Base-by-base conservation (phyloP, 2,797 vertebrate genomes). In the Adrianichthys oophorus region DNA sequence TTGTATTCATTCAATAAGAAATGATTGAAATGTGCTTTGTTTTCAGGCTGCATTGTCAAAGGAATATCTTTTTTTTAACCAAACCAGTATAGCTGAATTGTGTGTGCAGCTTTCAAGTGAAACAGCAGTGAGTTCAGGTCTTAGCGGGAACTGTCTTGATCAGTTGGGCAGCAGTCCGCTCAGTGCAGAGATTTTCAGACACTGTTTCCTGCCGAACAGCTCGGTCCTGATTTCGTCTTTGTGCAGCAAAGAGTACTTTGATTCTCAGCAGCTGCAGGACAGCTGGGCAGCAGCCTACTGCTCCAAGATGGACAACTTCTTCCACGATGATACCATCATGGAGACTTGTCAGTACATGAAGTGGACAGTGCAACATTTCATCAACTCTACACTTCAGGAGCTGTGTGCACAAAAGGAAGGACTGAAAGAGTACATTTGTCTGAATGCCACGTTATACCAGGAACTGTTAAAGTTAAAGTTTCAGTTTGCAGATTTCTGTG, bases 141-240 rank as follows among this genome's bases (percentile, higher is more conserved):
- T 82, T 0, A 75, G 62, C 13, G 86, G 92, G 8, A 73, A 77
- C 68, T 95, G 95, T 65, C 82, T 93, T 4, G 64, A 83, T 14
- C 85, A 85, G 55, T 76, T 93, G 41, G 89, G 83, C 44, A 81
- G 86, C 69, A 74, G 87, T 40, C 86, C 90, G 8, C 80, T 95
- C 41, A 93, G 80, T 48, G 92, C 93, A 29, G 85, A 89, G 37
- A 84, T 87, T 13, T 94, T 95, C 77, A 92, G 93, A 83, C 89
- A 86, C 55, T 96, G 95, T 76, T 94, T 96, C 69, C 84, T 94
- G 61, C 93, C 94, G 47, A 95, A 95, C 56, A 85, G 76, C 71
- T 89, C 92, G 0, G 76, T 87, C 16, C 86, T 94, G 63, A 82
- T 91, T 1, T 82, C 89, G 7, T 70, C 83, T 48, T 52, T 95